Evolutionary conservation across 2,888 invertebrate species (phyloP).

Genomic region (Thalpophila matura): DNA sequence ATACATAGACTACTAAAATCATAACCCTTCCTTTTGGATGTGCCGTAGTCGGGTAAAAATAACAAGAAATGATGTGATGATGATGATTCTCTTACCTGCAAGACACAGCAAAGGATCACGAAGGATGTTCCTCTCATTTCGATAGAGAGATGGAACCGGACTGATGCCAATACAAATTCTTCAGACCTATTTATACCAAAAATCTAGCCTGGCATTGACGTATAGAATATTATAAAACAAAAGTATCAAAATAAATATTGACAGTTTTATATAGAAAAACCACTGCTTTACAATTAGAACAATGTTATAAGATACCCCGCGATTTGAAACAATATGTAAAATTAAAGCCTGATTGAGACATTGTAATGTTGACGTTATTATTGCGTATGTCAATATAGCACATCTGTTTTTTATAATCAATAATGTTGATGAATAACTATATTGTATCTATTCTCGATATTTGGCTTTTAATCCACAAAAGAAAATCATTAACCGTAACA

Average conservation of each 20-base stretch:
- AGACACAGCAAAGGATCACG: constrained; percentile 86
- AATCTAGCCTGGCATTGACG: constrained; percentile 62
- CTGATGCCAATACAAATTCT: constrained; percentile 74
- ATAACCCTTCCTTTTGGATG: too few relatives aligned
- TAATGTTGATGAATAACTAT: constrained; percentile 9
- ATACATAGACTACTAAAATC: too few relatives aligned
- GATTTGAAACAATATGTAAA: constrained; percentile 76
- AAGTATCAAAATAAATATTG: constrained; percentile 72
- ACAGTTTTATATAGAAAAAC: constrained; percentile 66
- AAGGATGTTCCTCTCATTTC: constrained; percentile 86
- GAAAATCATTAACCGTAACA: background rate
- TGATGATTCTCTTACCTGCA: constrained; percentile 81
- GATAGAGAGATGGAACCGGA: constrained; percentile 83
- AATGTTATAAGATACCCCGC: constrained; percentile 69
- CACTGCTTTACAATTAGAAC: constrained; percentile 69
- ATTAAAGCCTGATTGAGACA: constrained; percentile 74
- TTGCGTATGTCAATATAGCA: constrained; percentile 12
- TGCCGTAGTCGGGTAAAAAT: too few relatives aligned
- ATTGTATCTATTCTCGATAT: constrained; percentile 22
- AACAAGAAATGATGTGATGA: background rate
- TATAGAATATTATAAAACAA: constrained; percentile 58
- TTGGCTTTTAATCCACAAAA: constrained; percentile 24
- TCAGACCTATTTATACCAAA: constrained; percentile 78
- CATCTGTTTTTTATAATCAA: constrained; percentile 34
- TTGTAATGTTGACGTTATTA: constrained; percentile 34